Evolutionary conservation across 2,113 vertebrate species (phyloP).

Genomic region (Lathamus discolor): DNA sequence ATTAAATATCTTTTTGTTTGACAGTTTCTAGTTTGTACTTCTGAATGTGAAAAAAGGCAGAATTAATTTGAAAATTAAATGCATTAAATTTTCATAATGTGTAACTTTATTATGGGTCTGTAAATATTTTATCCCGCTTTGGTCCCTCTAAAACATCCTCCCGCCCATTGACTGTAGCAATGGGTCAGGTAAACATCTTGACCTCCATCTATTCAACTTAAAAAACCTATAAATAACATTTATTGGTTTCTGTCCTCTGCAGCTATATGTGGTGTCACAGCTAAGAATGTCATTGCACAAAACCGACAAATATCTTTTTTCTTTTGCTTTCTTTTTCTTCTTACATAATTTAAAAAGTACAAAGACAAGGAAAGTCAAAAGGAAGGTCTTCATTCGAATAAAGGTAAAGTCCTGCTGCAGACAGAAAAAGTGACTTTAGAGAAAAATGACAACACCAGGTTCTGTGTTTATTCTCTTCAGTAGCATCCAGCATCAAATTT

Average conservation of each 20-base stretch:
- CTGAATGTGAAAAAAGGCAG: not conserved
- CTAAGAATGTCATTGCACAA: not conserved
- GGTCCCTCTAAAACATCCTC: constrained; percentile 4
- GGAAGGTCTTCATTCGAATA: not conserved
- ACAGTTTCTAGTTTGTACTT: not conserved
- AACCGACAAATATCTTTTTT: not conserved
- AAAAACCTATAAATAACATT: constrained; percentile 52
- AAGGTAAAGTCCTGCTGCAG: not conserved
- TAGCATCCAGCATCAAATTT: constrained; percentile 41
- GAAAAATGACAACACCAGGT: not conserved
- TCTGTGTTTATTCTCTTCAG: not conserved
- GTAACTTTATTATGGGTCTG: not conserved
- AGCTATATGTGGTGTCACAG: not conserved
- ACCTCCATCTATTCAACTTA: constrained; percentile 30
- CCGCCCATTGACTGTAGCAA: not conserved
- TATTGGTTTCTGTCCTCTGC: constrained; percentile 10
- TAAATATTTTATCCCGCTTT: constrained; percentile 38
- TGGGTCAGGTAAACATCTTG: constrained; percentile 47
- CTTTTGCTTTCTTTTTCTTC: constrained; percentile 6
- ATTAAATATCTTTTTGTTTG: not conserved
- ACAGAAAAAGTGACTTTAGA: constrained; percentile 19
- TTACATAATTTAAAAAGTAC: not conserved
- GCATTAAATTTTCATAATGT: constrained; percentile 5
- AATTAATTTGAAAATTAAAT: constrained; percentile 8
- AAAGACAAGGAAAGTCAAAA: constrained; percentile 12